A percentile compares a stretch with the other conserved stretches of the same genome.
These are phyloP conservation scores for Choreutis nemorana DNA, from an alignment of 2,888 invertebrate species.

Conservation along the genomic window DNA sequence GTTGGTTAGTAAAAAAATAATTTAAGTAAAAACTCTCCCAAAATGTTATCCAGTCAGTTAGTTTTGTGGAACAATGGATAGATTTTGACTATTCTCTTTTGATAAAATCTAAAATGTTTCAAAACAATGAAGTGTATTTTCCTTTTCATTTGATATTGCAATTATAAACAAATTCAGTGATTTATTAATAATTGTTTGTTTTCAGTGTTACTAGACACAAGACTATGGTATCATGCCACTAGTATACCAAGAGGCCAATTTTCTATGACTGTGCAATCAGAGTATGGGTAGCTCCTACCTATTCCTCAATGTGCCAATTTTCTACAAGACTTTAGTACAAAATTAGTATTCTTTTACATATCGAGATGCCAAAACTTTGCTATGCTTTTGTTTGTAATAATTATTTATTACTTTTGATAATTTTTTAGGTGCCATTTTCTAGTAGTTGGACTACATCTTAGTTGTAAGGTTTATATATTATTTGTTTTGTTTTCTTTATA, in stretches of 20 bases:
- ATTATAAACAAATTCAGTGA: too few species aligned
- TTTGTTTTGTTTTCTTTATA: slow-evolving; percentile 20
- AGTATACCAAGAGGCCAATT: slow-evolving; percentile 81
- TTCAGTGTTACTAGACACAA: slow-evolving; percentile 85
- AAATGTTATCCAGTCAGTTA: too few species aligned
- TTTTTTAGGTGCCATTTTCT: slow-evolving; percentile 45
- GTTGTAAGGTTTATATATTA: slow-evolving; percentile 23
- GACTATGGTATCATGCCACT: slow-evolving; percentile 92
- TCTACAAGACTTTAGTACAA: slow-evolving; percentile 25
- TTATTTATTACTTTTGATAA: slow-evolving; percentile 24
- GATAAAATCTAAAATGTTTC: too few species aligned
- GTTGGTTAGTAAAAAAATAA: too few species aligned
- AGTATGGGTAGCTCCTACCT: slow-evolving; percentile 76
- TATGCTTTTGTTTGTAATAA: slow-evolving; percentile 16
- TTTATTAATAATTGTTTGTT: slow-evolving; percentile 13
- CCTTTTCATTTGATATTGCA: not conserved
- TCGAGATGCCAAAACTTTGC: slow-evolving; percentile 49
- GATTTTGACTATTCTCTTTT: too few species aligned
- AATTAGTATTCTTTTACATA: slow-evolving; percentile 41
- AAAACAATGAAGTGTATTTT: too few species aligned
- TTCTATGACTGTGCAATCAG: slow-evolving; percentile 89
- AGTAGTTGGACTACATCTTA: slow-evolving; percentile 38
- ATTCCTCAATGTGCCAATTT: too few species aligned
- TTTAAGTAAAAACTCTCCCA: too few species aligned
- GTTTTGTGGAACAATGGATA: too few species aligned